A percentile compares a stretch with the other conserved stretches of the same genome.
Conservation (phyloP, 2,113 vertebrate species). For the Pandion haliaetus region DNA sequence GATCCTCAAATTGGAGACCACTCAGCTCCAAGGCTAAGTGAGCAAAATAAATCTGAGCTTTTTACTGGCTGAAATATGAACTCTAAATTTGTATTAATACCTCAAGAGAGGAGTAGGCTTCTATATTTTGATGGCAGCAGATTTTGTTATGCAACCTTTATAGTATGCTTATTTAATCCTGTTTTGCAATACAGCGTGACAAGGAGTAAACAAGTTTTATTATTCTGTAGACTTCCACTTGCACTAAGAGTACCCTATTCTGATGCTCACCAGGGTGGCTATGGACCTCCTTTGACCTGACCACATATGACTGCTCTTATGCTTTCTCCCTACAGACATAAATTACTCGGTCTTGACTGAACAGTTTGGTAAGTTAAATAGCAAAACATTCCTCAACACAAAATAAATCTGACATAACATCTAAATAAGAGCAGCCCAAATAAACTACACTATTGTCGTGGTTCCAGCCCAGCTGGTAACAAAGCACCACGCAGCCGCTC, state of each 20-base stretch:
- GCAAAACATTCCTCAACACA: background rate
- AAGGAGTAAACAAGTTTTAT: background rate
- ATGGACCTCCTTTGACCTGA: background rate
- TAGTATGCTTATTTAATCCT: background rate
- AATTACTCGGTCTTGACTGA: background rate
- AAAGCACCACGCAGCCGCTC: too few relatives aligned
- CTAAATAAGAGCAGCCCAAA: background rate
- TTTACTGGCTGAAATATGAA: slow-evolving; percentile 32
- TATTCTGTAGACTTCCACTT: background rate
- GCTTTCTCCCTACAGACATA: background rate
- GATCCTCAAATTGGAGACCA: slow-evolving; percentile 38
- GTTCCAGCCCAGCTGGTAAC: too few relatives aligned
- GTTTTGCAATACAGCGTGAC: background rate
- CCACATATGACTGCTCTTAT: accelerated
- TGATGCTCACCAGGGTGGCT: background rate
- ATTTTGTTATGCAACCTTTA: slow-evolving; percentile 19
- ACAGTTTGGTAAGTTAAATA: background rate
- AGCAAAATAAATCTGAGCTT: slow-evolving; percentile 54
- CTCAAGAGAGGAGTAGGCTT: slow-evolving; percentile 1
- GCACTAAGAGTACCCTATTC: background rate
- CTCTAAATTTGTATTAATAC: slow-evolving; percentile 20
- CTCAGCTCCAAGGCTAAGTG: slow-evolving; percentile 29
- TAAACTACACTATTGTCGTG: background rate
- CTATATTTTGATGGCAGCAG: background rate
- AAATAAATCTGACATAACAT: background rate